A percentile compares a stretch with the other conserved stretches of the same genome.
phyloP scores from a whole-genome alignment of 2,113 vertebrate genomes.

The Labrus mixtus region DNA sequence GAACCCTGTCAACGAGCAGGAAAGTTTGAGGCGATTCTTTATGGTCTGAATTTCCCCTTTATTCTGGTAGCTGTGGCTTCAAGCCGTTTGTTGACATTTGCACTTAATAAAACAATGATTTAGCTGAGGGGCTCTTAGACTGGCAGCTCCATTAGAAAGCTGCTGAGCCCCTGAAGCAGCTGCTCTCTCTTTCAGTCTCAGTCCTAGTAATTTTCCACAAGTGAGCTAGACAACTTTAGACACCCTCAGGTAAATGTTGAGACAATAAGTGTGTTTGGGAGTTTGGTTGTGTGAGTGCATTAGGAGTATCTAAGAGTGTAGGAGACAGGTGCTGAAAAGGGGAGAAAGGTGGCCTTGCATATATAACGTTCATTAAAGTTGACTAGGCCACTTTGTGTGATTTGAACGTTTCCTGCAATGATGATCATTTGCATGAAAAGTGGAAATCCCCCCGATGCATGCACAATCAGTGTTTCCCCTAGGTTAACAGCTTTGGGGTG shows the following conservation, averaged over 20 bases:
- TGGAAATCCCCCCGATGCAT: too few relatives aligned
- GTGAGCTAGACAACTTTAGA: constrained; percentile 37
- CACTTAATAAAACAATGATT: constrained; percentile 64
- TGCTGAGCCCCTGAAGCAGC: constrained; percentile 32
- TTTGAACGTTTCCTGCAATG: too few relatives aligned
- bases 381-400: background rate
- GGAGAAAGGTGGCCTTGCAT: background rate
- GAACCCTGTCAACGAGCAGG: constrained; percentile 13
- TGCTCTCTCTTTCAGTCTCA: constrained; percentile 36
- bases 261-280: constrained; percentile 12
- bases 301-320: background rate
- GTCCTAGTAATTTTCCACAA: constrained; percentile 20
- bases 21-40: constrained; percentile 1
- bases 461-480: too few relatives aligned
- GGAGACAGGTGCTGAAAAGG: background rate
- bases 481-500: too few relatives aligned
- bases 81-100: constrained; percentile 47
- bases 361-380: background rate
- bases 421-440: too few relatives aligned
- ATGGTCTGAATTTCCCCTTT: constrained; percentile 21
- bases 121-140: constrained; percentile 37
- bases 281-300: constrained; percentile 1
- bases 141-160: constrained; percentile 49
- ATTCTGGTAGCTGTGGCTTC: constrained; percentile 27
- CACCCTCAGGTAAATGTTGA: constrained; percentile 47